Evolutionary conservation across 64 coral and sea anemone genomes (phyloP), one percentile per base, ranked within the genome.

Genomic region (Stylophora pistillata): DNA sequence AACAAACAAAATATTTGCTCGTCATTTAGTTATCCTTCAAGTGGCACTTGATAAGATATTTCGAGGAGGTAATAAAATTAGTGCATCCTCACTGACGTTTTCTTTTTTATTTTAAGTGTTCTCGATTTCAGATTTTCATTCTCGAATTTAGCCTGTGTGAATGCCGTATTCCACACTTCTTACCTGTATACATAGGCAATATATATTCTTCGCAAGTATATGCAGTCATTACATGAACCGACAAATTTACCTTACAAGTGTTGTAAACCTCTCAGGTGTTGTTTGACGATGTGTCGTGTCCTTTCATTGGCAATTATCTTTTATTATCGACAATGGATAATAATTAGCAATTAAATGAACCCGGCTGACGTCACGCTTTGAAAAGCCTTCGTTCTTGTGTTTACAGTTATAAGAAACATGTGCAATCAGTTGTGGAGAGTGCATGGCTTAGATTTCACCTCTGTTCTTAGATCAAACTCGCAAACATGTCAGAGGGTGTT

Each of bases 341-440:
- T 88, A 88, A 93, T 93, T 88, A 88, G 91, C 91, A 93, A 93
- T 93, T 93, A 93, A 88, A 88, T 88, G 86, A 93, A 82, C 57
- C 86, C 91, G 17, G 74, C 76, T 93, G 91, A 93, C 91, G 91
- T 93, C 91, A 93, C 78, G 86, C 37, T 82, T 77, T 81, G 80
- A 88, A 74, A 73, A 73, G 65, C 77, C 62, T 88, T 81, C 56
- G 30, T 75, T 69, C 52, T 71, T 76, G 59, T 93, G 86, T 93
- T 93, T 93, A 93, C 91, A 68, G 85, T 93, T 54, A 41, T 88
- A 69, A 73, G 60, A 93, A 86, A 93, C 91, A 89, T 74, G 86
- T 93, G 91, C 69, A 88, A 88, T 89, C 91, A 93, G 77, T 93
- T 93, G 88, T 55, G 77, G 74, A 88, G 85, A 83, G 20, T 74